Base-by-base conservation (phyloP, 2,888 invertebrate genomes). In the Tiliacea aurago region DNA sequence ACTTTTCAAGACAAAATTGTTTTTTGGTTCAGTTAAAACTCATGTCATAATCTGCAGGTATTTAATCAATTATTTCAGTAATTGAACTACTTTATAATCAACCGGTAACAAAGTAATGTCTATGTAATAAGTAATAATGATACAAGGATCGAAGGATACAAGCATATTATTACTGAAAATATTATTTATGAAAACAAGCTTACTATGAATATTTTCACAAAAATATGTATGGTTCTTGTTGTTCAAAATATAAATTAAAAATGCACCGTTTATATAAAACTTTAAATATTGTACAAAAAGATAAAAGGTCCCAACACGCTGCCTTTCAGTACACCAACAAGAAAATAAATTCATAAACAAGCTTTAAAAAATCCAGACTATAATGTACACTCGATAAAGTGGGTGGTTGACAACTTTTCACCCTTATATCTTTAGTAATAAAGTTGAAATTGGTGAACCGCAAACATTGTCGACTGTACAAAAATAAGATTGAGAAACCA, bases 401-500 rank as follows among this genome's bases (percentile, higher is more conserved):
- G 15, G 4, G 15, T 0, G 7, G 15, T 41, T 7, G 5, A 68
- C 18, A 1, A 70, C 0, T 33, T 51, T 64, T 43, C 18, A 41
- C 9, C 43, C n/a, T 13, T 70, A 33, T 9, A 2, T 4, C 4
- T 6, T 6, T 20, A 2, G 23, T 20, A 9, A 33, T 45, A 70
- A 43, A 18, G 70, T 64, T n/a, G 10, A 49, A 59, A 49, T 13
- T 6, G 33, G n/a, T n/a, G 0, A 53, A 51, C 37, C 20, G 18
- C 41, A 0, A 43, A 67, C 15, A 41, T 49, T 51, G 2, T 15
- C n/a, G 1, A 18, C 15, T 23, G 4, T 13, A 47, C 13, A 51
- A n/a, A 70, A 70, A 59, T 11, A 55, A 10, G 23, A 2, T 62
- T 43, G 45, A 37, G 23, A 59, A 64, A 66, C 64, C 74, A 77